These are phyloP conservation scores for Hyaena hyaena DNA, from an alignment of 2,113 vertebrate species.

Conservation along the genomic window DNA sequence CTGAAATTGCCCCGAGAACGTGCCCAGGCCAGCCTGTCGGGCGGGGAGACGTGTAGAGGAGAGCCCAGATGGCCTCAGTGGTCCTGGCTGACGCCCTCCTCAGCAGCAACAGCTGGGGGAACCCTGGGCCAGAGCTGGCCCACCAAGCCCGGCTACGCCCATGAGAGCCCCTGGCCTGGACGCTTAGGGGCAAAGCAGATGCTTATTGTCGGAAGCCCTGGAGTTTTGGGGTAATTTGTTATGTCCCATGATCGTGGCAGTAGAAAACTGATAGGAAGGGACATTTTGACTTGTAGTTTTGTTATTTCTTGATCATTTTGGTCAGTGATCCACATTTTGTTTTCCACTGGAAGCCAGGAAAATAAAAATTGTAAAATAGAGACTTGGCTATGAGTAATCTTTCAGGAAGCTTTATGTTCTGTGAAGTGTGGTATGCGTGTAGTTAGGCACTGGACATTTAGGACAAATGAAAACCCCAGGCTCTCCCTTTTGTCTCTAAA, in stretches of 20 bases:
- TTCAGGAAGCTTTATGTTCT: background rate
- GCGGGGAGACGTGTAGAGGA: background rate
- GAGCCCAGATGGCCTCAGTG: background rate
- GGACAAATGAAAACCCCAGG: background rate
- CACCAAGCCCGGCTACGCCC: background rate
- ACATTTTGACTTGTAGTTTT: background rate
- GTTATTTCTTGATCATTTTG: slow-evolving; percentile 29
- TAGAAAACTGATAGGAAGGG: background rate
- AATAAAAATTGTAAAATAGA: background rate
- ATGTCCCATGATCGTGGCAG: background rate
- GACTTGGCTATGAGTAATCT: background rate
- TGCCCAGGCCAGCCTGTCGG: background rate
- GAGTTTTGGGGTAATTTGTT: background rate
- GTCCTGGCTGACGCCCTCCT: background rate
- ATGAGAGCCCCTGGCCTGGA: background rate
- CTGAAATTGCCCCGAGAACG: background rate
- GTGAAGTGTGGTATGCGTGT: background rate
- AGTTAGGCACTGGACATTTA: background rate
- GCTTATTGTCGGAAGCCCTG: background rate
- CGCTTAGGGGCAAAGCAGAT: background rate
- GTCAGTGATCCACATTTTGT: background rate
- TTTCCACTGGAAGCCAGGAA: slow-evolving; percentile 27
- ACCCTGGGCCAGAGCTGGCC: background rate
- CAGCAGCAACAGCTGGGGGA: background rate
- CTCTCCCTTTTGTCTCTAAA: background rate